Evolutionary conservation across 2,113 vertebrate genomes (phyloP), one percentile per base, ranked within the genome.

Genomic region (Ptilorrhoa leucosticta): DNA sequence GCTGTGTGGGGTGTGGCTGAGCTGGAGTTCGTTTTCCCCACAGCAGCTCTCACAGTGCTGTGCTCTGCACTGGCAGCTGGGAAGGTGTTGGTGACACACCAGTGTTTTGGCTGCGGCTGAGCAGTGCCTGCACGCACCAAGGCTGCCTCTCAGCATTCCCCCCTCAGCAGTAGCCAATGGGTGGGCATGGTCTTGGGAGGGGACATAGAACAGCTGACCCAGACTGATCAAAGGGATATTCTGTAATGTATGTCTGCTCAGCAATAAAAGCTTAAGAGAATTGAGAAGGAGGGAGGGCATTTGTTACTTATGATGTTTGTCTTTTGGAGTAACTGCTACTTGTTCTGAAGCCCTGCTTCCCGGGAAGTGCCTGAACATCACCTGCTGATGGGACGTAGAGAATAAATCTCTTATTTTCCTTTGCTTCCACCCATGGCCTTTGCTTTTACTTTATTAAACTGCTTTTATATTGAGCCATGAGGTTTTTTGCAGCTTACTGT

Each of bases 81-180:
- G 69, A 28, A 2, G 56, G 22, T 56, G 56, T 54, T 63, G 35
- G 13, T 63, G 21, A 10, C 15, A 50, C 31, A 56, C 10, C 48
- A 12, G 27, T 30, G 50, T 63, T 78, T 12, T 33, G 19, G 33
- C 19, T 57, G 0, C 57, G 63, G 56, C 56, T 50, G 42, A 78
- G 22, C 40, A 23, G 30, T 0, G 8, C 69, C 47, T 0, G 1
- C 40, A 40, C 16, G 8, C 12, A 27, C 42, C 35, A 44, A 23
- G 80, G 23, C 63, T 76, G 26, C 42, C n/a, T 76, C 47, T 63
- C 63, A 33, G 1, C 27, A 10, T 56, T 54, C 10, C 19, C 3
- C 14, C 22, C 15, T 83, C 35, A 69, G 47, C 54, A 33, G 31
- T 8, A 63, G 47, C 54, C 44, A 13, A 35, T 40, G 63, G 26